Evolutionary conservation across 1,140 invertebrate genomes (phyloP).

Genomic region (Bilobella aurantiaca): DNA sequence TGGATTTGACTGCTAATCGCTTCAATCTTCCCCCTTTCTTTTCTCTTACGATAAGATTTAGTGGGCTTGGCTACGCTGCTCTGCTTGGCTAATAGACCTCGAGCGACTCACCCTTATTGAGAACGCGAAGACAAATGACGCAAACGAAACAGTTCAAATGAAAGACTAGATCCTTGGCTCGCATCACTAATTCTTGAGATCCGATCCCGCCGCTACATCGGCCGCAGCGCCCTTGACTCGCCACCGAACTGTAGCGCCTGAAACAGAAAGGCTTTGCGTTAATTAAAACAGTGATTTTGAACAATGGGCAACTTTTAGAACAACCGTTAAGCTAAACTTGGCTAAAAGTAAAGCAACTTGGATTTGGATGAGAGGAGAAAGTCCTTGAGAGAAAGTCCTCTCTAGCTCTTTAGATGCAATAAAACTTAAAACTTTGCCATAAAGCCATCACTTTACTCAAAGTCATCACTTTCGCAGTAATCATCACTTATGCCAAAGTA

Average conservation of each 20-base stretch:
- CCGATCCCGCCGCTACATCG: constrained; percentile 72
- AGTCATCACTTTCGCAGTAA: too few species aligned
- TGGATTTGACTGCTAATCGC: background rate
- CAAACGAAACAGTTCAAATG: constrained; percentile 86
- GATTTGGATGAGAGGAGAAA: too few species aligned
- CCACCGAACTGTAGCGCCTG: constrained; percentile 6
- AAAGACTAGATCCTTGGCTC: constrained; percentile 74
- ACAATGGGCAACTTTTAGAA: background rate
- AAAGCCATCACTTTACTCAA: too few species aligned
- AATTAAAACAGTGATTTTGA: too few species aligned
- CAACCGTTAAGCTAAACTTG: too few species aligned
- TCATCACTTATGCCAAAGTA: too few species aligned
- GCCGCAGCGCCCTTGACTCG: constrained; percentile 53
- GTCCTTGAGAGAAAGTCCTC: too few species aligned
- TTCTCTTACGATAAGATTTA: background rate
- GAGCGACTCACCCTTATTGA: constrained; percentile 50
- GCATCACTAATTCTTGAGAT: constrained; percentile 84
- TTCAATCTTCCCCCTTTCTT: background rate
- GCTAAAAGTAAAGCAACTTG: too few species aligned
- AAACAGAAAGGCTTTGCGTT: background rate
- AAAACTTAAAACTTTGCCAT: too few species aligned
- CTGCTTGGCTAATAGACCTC: background rate
- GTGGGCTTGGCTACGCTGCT: background rate
- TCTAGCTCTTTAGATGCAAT: too few species aligned
- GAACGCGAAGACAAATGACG: constrained; percentile 62